phyloP scores from a whole-genome alignment of 2,797 vertebrate genomes.

The Sebastes iracundus region DNA sequence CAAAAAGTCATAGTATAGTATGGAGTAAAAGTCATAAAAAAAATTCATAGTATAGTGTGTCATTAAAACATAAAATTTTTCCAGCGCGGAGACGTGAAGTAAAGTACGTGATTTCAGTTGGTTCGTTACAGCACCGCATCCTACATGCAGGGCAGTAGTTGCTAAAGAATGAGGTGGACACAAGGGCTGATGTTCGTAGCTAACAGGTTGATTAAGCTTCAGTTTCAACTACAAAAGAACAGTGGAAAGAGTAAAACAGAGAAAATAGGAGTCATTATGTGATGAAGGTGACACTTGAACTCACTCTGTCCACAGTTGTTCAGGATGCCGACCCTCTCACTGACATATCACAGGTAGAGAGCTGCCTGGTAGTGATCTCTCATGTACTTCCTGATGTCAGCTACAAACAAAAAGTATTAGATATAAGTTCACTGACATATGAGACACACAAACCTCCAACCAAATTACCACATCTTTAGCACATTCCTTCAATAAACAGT shows the following conservation, averaged over 20 bases:
- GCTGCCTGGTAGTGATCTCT: conserved; percentile 95
- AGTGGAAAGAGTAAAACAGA: not conserved
- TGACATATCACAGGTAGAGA: conserved; percentile 89
- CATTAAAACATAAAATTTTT: too few species aligned
- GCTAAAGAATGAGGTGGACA: too few species aligned
- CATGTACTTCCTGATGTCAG: conserved; percentile 96
- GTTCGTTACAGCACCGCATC: too few species aligned
- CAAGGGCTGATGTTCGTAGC: not conserved
- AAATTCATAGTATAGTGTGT: too few species aligned
- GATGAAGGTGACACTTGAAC: conserved; percentile 35
- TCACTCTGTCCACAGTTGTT: conserved; percentile 97
- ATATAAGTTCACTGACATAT: not conserved
- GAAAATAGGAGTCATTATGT: not conserved
- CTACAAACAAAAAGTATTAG: conserved; percentile 63
- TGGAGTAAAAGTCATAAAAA: too few species aligned
- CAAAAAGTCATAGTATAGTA: too few species aligned
- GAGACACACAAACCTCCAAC: not conserved
- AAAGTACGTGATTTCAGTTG: too few species aligned
- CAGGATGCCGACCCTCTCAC: conserved; percentile 94
- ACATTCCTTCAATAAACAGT: too few species aligned
- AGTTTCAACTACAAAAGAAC: not conserved
- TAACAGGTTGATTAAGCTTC: not conserved
- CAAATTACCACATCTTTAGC: not conserved
- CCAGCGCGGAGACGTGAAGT: too few species aligned
- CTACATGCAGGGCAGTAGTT: too few species aligned